Conservation (phyloP, 2,113 vertebrate genomes). For the Toxotes jaculatrix region DNA sequence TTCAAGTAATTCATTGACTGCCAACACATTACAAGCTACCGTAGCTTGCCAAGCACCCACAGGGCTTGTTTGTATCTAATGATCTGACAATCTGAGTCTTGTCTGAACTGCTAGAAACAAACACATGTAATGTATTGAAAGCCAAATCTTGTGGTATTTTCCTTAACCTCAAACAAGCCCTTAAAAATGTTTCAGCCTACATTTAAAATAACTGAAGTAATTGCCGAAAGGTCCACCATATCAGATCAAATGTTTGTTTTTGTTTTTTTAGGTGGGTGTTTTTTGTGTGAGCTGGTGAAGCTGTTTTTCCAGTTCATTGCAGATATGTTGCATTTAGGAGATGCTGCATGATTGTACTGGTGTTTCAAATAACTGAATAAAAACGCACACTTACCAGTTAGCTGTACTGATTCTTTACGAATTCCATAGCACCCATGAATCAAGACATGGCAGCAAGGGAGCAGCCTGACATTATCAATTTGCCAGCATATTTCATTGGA, state of each 20-base stretch:
- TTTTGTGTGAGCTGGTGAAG: background rate
- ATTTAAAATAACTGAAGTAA: background rate
- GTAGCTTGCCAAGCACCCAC: slow-evolving; percentile 20
- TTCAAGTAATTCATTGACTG: slow-evolving; percentile 44
- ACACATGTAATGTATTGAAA: background rate
- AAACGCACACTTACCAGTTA: no score
- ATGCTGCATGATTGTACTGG: no score
- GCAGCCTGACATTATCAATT: no score
- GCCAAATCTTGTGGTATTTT: background rate
- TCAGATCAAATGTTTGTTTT: background rate
- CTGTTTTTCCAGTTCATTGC: background rate
- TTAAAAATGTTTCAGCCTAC: background rate
- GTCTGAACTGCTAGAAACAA: background rate
- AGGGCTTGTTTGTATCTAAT: slow-evolving; percentile 36
- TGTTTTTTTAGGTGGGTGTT: no score
- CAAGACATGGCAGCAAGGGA: no score
- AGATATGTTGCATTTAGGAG: background rate
- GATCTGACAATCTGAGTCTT: slow-evolving; percentile 31
- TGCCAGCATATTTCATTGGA: background rate
- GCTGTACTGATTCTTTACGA: no score
- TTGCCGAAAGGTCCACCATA: background rate
- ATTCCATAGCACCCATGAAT: no score
- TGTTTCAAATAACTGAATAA: background rate
- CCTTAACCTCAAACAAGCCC: background rate
- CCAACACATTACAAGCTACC: slow-evolving; percentile 18